Evolutionary conservation across 2,888 invertebrate species (phyloP), one percentile per base, ranked within the genome.

Genomic region (Dolomedes plantarius): DNA sequence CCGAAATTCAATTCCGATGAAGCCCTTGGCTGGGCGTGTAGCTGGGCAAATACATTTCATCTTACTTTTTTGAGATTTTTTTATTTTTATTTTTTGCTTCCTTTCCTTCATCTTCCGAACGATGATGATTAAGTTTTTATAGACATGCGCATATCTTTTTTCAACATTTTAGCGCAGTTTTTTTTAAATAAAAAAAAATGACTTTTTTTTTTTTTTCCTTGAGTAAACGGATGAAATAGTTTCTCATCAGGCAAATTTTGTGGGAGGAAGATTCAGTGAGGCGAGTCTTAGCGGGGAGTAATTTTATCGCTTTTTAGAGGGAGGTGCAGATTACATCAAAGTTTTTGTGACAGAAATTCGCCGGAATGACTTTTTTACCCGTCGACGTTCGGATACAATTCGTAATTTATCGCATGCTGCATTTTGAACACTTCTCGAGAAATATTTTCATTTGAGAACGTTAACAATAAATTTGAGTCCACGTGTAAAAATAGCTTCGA

Each of bases 81-180:
- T 23, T 9, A 31, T 1, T 13, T 19, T 68, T 36, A 29, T n/a
- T n/a, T n/a, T n/a, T n/a, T n/a, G n/a, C n/a, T n/a, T 23, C 16
- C 19, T 11, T 23, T 56, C 16, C 23, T 56, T 56, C 56, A 56
- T 23, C 56, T 23, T 56, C 3, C 27, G 71, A 72, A 71, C 41
- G 71, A 76, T 56, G 65, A 76, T 76, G 82, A 83, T 83, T 72
- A 73, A 67, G 77, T 83, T 83, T 82, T 83, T 77, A 77, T 73
- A 69, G 56, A 65, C 65, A 41, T 67, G 23, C 1, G 67, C 19
- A 67, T 56, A 46, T 46, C 46, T 50, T 46, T 28, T 23, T 50
- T 36, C 32, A 11, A 7, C 50, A 74, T 69, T 56, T 69, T 72
- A 29, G 41, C 16, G 16, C 74, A 75, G 64, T 64, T 65, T 75